A percentile compares a stretch with the other conserved stretches of the same genome.
phyloP scores from a whole-genome alignment of 2,113 vertebrate species.

The Butorides virescens region DNA sequence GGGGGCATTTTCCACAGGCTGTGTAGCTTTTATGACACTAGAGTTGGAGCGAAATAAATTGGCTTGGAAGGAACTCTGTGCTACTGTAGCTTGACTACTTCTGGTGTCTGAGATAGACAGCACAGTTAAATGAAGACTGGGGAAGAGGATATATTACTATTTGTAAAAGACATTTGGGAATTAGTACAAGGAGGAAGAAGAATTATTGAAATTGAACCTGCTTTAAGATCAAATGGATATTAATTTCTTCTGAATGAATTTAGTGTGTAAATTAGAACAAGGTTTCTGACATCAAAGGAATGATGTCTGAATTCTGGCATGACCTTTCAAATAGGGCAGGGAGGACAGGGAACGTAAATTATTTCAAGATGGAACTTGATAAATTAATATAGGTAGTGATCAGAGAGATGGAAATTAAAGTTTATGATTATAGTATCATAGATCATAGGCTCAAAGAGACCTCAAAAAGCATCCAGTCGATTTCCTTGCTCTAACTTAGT shows the following conservation, averaged over 20 bases:
- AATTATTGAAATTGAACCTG: constrained; percentile 22
- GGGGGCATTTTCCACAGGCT: neutral
- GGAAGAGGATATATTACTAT: neutral
- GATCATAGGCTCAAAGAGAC: constrained; percentile 12
- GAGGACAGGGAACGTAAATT: constrained; percentile 30
- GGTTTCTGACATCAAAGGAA: constrained; percentile 29
- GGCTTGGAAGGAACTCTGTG: neutral
- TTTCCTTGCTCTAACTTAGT: neutral
- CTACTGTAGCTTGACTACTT: neutral
- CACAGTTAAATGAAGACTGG: neutral
- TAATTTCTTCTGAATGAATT: constrained; percentile 45
- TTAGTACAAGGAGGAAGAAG: neutral
- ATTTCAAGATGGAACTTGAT: constrained; percentile 44
- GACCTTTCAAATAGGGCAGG: constrained; percentile 16
- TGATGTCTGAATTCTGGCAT: neutral
- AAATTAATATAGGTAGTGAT: constrained; percentile 12
- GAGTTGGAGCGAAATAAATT: neutral
- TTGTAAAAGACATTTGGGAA: constrained; percentile 21
- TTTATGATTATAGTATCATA: constrained; percentile 13
- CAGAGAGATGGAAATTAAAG: constrained; percentile 33
- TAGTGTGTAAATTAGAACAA: constrained; percentile 18
- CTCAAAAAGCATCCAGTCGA: constrained; percentile 14
- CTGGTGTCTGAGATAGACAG: neutral
- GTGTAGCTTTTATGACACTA: neutral
- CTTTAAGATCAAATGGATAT: constrained; percentile 27